These are phyloP conservation scores for Mugil cephalus DNA, from an alignment of 2,113 vertebrate genomes.

Conservation along the genomic window DNA sequence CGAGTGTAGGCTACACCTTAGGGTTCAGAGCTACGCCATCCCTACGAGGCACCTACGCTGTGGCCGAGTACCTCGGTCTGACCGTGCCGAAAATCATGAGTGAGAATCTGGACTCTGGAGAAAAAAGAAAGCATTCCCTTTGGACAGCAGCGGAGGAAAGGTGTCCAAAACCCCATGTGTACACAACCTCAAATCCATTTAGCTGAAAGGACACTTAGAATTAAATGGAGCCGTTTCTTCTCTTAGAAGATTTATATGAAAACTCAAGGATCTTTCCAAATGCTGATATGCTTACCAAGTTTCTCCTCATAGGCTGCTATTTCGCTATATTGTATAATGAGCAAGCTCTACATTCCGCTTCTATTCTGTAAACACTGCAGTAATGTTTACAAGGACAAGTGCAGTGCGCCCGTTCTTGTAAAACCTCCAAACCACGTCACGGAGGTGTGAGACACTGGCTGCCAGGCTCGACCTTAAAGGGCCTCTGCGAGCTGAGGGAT, in stretches of 20 bases:
- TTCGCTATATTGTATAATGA: no score
- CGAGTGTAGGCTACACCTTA: no score
- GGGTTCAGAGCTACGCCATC: no score
- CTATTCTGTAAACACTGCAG: neutral
- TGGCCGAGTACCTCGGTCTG: no score
- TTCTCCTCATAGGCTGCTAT: neutral
- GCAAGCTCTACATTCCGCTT: neutral
- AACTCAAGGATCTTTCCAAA: neutral
- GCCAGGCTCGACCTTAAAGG: conserved; percentile 36
- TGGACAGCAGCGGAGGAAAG: neutral
- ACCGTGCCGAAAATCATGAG: no score
- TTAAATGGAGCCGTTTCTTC: no score
- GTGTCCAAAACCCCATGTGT: conserved; percentile 20
- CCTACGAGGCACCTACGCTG: no score
- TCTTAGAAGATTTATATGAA: no score
- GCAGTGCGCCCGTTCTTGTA: neutral
- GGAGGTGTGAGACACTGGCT: conserved; percentile 37
- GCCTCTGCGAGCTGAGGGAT: conserved; percentile 29
- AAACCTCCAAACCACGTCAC: neutral
- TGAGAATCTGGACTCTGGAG: no score
- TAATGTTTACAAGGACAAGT: neutral
- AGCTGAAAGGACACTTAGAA: neutral
- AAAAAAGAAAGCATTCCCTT: no score
- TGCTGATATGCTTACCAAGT: neutral
- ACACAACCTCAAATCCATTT: conserved; percentile 20